These are phyloP conservation scores for Gnathonemus longibarbis DNA, from an alignment of 2,113 vertebrate species.

Conservation along the genomic window DNA sequence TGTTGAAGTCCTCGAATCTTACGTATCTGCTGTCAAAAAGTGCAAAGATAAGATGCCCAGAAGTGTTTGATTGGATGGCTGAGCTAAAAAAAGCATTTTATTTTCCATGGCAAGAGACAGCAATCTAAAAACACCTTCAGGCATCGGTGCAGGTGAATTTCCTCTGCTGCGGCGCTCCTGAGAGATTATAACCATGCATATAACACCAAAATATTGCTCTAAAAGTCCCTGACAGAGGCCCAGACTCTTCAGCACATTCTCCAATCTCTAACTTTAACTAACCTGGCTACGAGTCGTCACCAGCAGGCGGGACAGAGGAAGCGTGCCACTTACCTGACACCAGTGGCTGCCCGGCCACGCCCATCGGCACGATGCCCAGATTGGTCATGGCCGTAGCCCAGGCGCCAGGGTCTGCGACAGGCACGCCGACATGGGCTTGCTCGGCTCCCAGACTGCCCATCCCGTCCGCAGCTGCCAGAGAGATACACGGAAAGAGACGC, in stretches of 20 bases:
- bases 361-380: conserved; percentile 84
- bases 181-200: not conserved
- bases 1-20: not conserved
- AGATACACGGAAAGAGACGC: not conserved
- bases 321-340: conserved; percentile 70
- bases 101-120: not conserved
- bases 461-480: conserved; percentile 70
- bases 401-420: conserved; percentile 74
- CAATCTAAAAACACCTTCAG: not conserved
- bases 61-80: not conserved
- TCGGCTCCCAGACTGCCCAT: conserved; percentile 74
- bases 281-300: not conserved
- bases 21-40: not conserved
- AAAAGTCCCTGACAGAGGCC: not conserved
- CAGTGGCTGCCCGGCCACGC: conserved; percentile 79
- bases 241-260: not conserved
- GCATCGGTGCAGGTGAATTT: not conserved
- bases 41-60: not conserved
- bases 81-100: not conserved
- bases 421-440: conserved; percentile 76
- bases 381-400: conserved; percentile 95
- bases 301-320: not conserved
- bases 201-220: not conserved
- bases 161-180: not conserved
- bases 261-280: not conserved